phyloP scores from a whole-genome alignment of 2,113 vertebrate species.

The Chrysemys picta region DNA sequence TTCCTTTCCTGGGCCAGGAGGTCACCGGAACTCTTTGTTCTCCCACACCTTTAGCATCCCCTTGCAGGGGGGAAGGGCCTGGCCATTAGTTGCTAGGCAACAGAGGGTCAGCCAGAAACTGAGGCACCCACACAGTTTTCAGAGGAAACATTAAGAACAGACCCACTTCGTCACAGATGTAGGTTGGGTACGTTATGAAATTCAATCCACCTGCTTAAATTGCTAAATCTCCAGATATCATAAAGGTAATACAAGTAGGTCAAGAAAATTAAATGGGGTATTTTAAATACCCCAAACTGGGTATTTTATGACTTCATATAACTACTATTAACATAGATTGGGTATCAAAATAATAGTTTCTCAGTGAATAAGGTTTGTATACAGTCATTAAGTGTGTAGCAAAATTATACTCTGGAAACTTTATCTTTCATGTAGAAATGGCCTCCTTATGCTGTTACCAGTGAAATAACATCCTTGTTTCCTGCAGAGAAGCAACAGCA shows the following conservation, averaged over 20 bases:
- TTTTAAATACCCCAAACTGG: neutral
- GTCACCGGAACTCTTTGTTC: too few species aligned
- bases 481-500: neutral
- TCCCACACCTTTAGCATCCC: too few species aligned
- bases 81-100: too few species aligned
- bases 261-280: neutral
- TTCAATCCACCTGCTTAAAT: neutral
- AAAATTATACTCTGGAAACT: neutral
- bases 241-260: neutral
- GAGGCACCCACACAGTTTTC: too few species aligned
- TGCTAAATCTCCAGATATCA: neutral
- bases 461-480: neutral
- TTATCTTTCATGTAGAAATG: neutral
- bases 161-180: neutral
- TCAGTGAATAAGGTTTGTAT: neutral
- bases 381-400: neutral
- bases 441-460: neutral
- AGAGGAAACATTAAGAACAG: too few species aligned
- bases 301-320: fast-evolving
- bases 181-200: neutral
- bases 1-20: too few species aligned
- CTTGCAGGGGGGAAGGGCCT: too few species aligned
- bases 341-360: neutral
- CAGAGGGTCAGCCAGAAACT: too few species aligned
- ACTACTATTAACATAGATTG: fast-evolving